Evolutionary conservation across 2,797 vertebrate genomes (phyloP).

Genomic region (Aulostomus chinensis): DNA sequence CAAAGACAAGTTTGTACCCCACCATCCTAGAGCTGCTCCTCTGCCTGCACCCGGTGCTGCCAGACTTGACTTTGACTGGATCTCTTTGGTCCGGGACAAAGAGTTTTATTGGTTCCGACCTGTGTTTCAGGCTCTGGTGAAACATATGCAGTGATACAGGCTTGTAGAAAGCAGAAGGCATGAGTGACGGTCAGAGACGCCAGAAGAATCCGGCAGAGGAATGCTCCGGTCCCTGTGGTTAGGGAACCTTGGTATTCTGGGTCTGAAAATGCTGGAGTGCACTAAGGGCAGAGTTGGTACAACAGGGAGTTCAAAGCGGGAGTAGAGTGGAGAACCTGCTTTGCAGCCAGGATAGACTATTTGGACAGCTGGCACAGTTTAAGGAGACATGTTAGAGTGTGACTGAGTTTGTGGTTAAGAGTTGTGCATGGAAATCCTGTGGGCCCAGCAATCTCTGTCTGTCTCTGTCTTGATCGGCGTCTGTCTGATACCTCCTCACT

Average conservation of each 20-base stretch:
- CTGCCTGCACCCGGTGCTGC: too few species aligned
- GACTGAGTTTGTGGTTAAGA: slow-evolving; percentile 69
- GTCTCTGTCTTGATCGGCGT: slow-evolving; percentile 24
- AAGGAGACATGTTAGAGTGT: slow-evolving; percentile 73
- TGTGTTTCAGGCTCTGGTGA: too few species aligned
- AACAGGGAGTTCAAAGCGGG: slow-evolving; percentile 43
- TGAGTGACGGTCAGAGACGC: slow-evolving; percentile 19
- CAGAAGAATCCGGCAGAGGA: slow-evolving; percentile 26
- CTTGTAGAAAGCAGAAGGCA: slow-evolving; percentile 14
- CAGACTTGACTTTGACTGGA: too few species aligned
- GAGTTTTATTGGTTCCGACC: too few species aligned
- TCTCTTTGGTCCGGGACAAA: too few species aligned
- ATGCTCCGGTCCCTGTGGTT: slow-evolving; percentile 48
- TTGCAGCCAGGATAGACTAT: slow-evolving; percentile 53
- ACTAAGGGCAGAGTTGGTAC: slow-evolving; percentile 38
- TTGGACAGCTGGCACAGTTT: slow-evolving; percentile 86
- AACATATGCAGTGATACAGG: background rate
- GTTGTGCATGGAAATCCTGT: slow-evolving; percentile 48
- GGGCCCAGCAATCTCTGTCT: slow-evolving; percentile 27
- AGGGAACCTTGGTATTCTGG: slow-evolving; percentile 34
- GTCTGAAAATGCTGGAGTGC: slow-evolving; percentile 33
- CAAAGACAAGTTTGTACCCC: too few species aligned
- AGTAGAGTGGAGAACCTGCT: slow-evolving; percentile 61
- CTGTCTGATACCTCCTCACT: slow-evolving; percentile 22
- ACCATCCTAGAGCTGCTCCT: too few species aligned